Evolutionary conservation across 2,888 invertebrate genomes (phyloP).

Genomic region (Pheosia tremula): DNA sequence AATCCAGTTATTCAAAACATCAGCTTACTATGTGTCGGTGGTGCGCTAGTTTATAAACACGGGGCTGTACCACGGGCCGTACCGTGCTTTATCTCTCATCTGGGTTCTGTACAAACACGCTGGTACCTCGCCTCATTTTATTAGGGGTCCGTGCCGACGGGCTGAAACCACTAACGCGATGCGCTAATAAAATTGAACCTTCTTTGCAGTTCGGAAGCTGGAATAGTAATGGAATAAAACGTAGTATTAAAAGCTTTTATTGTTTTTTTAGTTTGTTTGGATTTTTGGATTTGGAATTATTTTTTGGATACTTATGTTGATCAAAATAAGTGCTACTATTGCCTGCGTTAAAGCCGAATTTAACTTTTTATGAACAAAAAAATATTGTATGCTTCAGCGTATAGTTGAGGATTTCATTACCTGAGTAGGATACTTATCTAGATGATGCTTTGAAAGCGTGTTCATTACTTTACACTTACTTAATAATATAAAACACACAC

Average conservation of each 20-base stretch:
- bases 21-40: conserved; percentile 47
- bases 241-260: conserved; percentile 2
- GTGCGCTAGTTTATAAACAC: conserved; percentile 70
- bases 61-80: conserved; percentile 42
- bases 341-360: too few relatives aligned
- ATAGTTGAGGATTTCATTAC: background rate
- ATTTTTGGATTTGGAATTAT: background rate
- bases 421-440: background rate
- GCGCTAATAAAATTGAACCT: conserved; percentile 59
- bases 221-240: conserved; percentile 37
- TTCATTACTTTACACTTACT: background rate
- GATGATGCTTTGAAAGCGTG: too few relatives aligned
- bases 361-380: too few relatives aligned
- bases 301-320: too few relatives aligned
- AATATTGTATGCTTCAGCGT: background rate
- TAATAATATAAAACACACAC: background rate
- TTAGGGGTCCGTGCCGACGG: conserved; percentile 66
- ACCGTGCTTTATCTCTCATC: conserved; percentile 82
- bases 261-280: background rate
- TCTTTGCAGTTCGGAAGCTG: conserved; percentile 45
- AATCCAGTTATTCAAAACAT: conserved; percentile 41
- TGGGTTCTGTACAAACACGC: conserved; percentile 73
- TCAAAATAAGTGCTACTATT: too few relatives aligned
- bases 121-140: conserved; percentile 80
- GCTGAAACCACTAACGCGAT: conserved; percentile 59